Evolutionary conservation across 2,797 vertebrate species (phyloP).

Genomic region (Gallinago solitaria): DNA sequence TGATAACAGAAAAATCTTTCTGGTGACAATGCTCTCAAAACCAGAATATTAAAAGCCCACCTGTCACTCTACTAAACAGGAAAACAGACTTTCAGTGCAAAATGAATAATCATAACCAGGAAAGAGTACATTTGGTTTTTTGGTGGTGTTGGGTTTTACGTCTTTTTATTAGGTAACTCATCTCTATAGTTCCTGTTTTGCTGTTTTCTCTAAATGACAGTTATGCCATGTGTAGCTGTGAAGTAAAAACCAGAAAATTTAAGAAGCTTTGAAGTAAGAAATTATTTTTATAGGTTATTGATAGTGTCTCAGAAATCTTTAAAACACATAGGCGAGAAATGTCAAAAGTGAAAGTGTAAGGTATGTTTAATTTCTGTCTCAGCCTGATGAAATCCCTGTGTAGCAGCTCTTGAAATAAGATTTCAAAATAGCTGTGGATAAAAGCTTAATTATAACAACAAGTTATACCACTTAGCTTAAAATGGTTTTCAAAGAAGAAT

Average conservation of each 20-base stretch:
- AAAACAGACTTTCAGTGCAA: neutral
- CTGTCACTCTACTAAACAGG: neutral
- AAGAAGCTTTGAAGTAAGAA: neutral
- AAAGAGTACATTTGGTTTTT: neutral
- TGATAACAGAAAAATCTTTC: neutral
- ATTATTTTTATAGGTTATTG: neutral
- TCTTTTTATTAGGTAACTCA: neutral
- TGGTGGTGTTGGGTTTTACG: neutral
- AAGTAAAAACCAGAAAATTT: neutral
- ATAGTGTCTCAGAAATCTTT: neutral
- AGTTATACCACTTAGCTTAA: neutral
- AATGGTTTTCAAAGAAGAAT: neutral
- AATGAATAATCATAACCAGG: neutral
- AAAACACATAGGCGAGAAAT: neutral
- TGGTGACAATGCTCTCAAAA: neutral
- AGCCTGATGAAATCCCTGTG: neutral
- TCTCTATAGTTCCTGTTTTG: neutral
- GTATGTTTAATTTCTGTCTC: neutral
- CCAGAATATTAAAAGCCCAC: neutral
- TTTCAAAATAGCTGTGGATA: neutral
- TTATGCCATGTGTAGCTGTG: neutral
- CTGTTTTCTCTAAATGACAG: neutral
- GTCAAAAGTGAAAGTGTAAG: neutral
- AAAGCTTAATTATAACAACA: neutral
- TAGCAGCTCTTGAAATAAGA: neutral